Evolutionary conservation across 2,888 invertebrate species (phyloP).

Genomic region (Drosophila formosana): DNA sequence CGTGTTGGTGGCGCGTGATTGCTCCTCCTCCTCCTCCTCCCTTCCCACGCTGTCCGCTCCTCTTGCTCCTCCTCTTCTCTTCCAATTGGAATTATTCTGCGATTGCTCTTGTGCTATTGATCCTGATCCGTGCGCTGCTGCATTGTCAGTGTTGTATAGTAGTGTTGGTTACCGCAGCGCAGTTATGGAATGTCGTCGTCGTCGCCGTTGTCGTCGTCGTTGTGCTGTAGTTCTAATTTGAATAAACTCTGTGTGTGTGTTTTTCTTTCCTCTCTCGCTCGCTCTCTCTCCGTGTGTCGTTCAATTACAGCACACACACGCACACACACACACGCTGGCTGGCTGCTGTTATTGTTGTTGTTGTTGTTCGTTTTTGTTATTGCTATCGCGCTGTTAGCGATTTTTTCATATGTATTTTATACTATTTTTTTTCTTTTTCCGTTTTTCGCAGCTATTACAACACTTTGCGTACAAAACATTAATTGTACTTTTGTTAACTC

Average conservation of each 20-base stretch:
- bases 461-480: constrained; percentile 33
- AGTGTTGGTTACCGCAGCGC: constrained; percentile 53
- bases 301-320: constrained; percentile 57
- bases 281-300: constrained; percentile 44
- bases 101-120: constrained; percentile 33
- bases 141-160: constrained; percentile 47
- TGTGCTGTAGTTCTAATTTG: constrained; percentile 56
- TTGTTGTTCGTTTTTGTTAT: constrained; percentile 56
- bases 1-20: constrained; percentile 73
- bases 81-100: constrained; percentile 9
- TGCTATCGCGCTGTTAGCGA: constrained; percentile 59
- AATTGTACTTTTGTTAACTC: constrained; percentile 36
- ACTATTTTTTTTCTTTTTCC: constrained; percentile 37
- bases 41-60: not conserved
- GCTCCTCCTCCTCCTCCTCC: constrained; percentile 25
- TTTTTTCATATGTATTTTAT: constrained; percentile 70
- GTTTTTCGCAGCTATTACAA: constrained; percentile 37
- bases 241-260: constrained; percentile 38
- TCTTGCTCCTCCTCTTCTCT: not conserved
- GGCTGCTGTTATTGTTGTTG: constrained; percentile 48
- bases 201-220: constrained; percentile 21
- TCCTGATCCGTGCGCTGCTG: constrained; percentile 58
- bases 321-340: constrained; percentile 37
- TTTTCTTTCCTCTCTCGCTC: constrained; percentile 27
- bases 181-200: constrained; percentile 78